These are phyloP conservation scores for Octopus bimaculoides DNA, from an alignment of 1,140 invertebrate species.

Conservation along the genomic window DNA sequence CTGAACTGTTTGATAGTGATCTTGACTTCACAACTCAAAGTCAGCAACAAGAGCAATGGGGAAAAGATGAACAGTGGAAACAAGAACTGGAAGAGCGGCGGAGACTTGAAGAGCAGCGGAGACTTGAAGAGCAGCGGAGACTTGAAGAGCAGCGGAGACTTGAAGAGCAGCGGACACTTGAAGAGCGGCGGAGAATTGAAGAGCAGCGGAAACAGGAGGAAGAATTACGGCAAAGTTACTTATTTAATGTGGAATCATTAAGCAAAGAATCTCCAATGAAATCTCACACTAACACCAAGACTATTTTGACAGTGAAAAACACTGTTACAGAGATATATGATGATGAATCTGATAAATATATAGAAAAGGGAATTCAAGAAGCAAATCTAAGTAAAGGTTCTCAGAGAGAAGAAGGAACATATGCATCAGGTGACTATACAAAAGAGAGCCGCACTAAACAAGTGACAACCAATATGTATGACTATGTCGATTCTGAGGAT, in stretches of 20 bases:
- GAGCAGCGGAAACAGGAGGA: slow-evolving; percentile 16
- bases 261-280: neutral
- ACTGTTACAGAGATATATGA: slow-evolving; percentile 4
- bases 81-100: too few species aligned
- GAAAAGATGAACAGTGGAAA: too few species aligned
- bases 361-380: slow-evolving; percentile 25
- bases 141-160: slow-evolving; percentile 12
- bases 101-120: too few species aligned
- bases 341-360: neutral
- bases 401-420: neutral
- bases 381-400: slow-evolving; percentile 3
- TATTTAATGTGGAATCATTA: slow-evolving; percentile 1
- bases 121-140: slow-evolving; percentile 15
- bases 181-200: slow-evolving; percentile 14
- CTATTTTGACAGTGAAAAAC: neutral
- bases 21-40: too few species aligned
- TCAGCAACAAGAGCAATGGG: too few species aligned
- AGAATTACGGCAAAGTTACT: slow-evolving; percentile 12
- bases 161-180: neutral
- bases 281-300: neutral
- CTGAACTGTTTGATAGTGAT: too few species aligned
- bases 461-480: too few species aligned
- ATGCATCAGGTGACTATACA: too few species aligned
- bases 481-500: too few species aligned
- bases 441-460: too few species aligned